Conservation (phyloP, 2,888 invertebrate species). For the Coenonympha glycerion region DNA sequence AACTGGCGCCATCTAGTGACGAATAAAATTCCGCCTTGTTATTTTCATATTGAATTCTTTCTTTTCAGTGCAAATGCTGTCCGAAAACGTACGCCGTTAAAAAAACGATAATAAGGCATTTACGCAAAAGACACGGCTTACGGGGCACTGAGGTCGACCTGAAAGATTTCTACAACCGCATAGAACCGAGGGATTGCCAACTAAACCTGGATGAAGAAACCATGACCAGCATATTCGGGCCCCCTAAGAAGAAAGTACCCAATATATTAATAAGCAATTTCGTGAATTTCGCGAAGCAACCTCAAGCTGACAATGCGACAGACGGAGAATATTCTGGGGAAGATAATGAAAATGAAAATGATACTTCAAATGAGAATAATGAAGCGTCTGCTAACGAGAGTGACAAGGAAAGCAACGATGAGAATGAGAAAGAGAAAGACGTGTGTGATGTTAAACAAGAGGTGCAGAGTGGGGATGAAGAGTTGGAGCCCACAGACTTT, state of each 20-base stretch:
- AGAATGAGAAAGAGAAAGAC: slow-evolving; percentile 27
- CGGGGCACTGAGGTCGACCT: slow-evolving; percentile 41
- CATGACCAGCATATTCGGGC: slow-evolving; percentile 60
- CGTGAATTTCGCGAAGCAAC: slow-evolving; percentile 38
- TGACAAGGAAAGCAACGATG: slow-evolving; percentile 25
- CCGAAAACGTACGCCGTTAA: slow-evolving; percentile 65
- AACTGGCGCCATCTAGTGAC: too few species aligned
- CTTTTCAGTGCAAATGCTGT: slow-evolving; percentile 73
- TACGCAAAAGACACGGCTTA: slow-evolving; percentile 61
- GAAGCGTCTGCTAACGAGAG: slow-evolving; percentile 23
- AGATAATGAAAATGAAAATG: slow-evolving; percentile 14
- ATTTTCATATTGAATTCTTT: too few species aligned
- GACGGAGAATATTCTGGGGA: slow-evolving; percentile 22
- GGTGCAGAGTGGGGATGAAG: slow-evolving; percentile 30
- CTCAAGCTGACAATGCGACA: slow-evolving; percentile 26
- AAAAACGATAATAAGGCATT: slow-evolving; percentile 62
- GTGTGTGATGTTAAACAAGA: slow-evolving; percentile 31
- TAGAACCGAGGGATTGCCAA: slow-evolving; percentile 62
- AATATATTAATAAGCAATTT: slow-evolving; percentile 46
- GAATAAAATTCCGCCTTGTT: slow-evolving; percentile 3
- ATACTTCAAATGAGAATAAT: not conserved
- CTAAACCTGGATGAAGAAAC: slow-evolving; percentile 55
- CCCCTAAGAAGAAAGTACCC: slow-evolving; percentile 39
- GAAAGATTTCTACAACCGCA: slow-evolving; percentile 47
- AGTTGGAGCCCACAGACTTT: slow-evolving; percentile 63